phyloP scores from a whole-genome alignment of 2,113 vertebrate genomes.

The Narcine bancroftii region DNA sequence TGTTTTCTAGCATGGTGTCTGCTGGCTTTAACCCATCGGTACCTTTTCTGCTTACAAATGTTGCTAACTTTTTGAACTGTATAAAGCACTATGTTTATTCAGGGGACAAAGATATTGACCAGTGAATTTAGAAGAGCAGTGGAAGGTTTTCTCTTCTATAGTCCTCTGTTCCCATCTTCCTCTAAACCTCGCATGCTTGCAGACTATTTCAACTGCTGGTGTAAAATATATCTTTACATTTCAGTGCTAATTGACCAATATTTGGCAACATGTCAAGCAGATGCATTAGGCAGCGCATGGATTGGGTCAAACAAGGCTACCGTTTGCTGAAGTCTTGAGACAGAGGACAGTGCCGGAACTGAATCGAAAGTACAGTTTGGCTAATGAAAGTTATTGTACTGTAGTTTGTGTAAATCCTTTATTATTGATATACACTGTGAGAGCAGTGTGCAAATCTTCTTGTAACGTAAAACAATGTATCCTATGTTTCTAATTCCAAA shows the following conservation, averaged over 20 bases:
- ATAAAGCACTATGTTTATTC: background rate
- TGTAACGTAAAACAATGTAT: conserved; percentile 25
- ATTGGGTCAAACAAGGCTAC: background rate
- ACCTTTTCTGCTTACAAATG: background rate
- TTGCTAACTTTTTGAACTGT: background rate
- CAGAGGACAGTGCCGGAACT: background rate
- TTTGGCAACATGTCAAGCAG: background rate
- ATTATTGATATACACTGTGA: background rate
- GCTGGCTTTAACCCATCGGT: background rate
- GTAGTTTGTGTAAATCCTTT: conserved; percentile 25
- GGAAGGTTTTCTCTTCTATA: background rate
- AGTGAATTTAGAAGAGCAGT: background rate
- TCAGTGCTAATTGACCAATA: background rate
- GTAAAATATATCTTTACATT: background rate
- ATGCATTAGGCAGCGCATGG: background rate
- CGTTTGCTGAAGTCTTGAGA: background rate
- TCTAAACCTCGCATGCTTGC: background rate
- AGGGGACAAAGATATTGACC: background rate
- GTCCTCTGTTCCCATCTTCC: background rate
- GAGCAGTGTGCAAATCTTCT: background rate
- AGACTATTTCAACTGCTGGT: background rate
- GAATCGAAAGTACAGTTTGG: conserved; percentile 7
- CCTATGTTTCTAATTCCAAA: conserved; percentile 32
- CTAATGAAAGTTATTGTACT: conserved; percentile 30
- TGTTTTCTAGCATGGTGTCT: background rate